Base-by-base conservation (phyloP, 2,113 vertebrate species). In the Chamaea fasciata region DNA sequence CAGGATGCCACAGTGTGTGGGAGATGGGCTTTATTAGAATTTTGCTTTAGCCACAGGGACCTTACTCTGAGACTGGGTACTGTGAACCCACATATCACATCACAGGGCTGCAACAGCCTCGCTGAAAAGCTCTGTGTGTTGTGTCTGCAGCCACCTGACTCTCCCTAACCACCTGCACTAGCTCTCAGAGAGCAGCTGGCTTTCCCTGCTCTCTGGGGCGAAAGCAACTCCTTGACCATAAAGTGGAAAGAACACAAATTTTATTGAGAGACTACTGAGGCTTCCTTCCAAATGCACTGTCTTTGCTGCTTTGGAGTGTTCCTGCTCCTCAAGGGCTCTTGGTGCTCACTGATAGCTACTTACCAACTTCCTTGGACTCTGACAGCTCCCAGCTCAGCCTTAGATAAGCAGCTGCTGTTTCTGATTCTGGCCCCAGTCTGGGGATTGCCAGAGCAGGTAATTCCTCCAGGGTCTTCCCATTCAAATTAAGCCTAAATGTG, bases 191-290 rank as follows among this genome's bases (percentile, higher is more conserved):
- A 94, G 84, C 93, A 93, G 62, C 85, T 95, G 87, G 85, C 67
- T 87, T 53, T 92, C 49, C 50, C 75, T 80, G 57, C 79, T 90
- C 73, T 77, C 91, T 79, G 62, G 63, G 75, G 77, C 0, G 0
- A 90, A 88, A 86, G 56, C 68, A 64, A n/a, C 79, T 94, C 84
- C 90, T 95, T 95, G 95, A 97, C 93, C 94, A 71, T 70, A 47
- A 81, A 87, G 68, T 94, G 78, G 87, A 90, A 93, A 92, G 82
- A 93, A 69, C 89, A 91, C 50, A 86, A 65, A 70, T 92, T 95
- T 90, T 94, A 74, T 57, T 60, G 50, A 92, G 93, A 92, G 75
- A 41, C 75, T 77, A 37, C 78, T 80, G 52, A 84, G 42, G 50
- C 70, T 84, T 64, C 57, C 46, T 83, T 83, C 82, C 84, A 93